Conservation (phyloP, 2,113 vertebrate species). For the Chionodraco myersi region DNA sequence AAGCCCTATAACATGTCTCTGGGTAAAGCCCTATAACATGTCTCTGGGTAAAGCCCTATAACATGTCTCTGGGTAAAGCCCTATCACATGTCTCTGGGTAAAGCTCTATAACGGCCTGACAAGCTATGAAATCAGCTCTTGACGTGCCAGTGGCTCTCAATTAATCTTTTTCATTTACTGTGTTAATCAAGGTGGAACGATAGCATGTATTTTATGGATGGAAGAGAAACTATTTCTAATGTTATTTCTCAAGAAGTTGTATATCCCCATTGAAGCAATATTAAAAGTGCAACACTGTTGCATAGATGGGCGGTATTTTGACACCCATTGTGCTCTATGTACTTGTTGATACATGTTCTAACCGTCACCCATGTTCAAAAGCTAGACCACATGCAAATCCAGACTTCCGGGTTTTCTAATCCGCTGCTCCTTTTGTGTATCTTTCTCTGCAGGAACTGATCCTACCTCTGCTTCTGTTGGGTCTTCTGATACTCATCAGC, state of each 20-base stretch:
- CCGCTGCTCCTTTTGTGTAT: background rate
- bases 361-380: background rate
- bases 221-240: background rate
- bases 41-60: background rate
- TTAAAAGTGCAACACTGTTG: background rate
- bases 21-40: background rate
- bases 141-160: background rate
- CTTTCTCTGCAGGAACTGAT: slow-evolving; percentile 83
- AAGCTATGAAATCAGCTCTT: background rate
- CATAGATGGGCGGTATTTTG: background rate
- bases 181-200: background rate
- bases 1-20: background rate
- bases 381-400: background rate
- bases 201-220: background rate
- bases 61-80: background rate
- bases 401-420: slow-evolving; percentile 1
- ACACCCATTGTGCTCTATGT: background rate
- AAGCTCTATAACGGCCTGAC: background rate
- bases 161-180: background rate
- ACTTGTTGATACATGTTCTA: background rate
- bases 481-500: slow-evolving; percentile 84
- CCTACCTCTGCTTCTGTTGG: slow-evolving; percentile 71
- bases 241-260: background rate
- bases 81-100: background rate
- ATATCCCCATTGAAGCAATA: background rate